Percentiles rank a stretch among this genome's conserved stretches.
These are phyloP conservation scores for Bothrops alternatus DNA, from an alignment of 2,797 vertebrate species.

Conservation along the genomic window DNA sequence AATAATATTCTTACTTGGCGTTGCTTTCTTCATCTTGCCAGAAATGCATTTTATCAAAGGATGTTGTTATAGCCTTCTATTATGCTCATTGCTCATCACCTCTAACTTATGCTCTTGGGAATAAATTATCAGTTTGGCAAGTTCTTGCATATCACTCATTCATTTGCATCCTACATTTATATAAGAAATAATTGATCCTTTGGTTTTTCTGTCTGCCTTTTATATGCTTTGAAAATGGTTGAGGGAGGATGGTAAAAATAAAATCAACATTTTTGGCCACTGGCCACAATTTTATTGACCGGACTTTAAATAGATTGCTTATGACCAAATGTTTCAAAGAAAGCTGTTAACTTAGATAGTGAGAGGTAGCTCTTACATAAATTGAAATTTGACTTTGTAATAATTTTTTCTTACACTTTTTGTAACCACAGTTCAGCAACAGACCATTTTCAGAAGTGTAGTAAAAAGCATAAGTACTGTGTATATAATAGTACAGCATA, in stretches of 20 bases:
- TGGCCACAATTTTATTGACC: neutral
- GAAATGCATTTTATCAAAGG: neutral
- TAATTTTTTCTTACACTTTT: neutral
- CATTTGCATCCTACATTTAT: neutral
- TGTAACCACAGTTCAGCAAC: neutral
- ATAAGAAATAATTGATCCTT: neutral
- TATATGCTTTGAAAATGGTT: neutral
- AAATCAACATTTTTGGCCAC: neutral
- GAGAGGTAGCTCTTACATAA: neutral
- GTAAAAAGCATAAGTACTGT: neutral
- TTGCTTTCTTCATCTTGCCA: neutral
- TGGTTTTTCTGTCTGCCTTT: neutral
- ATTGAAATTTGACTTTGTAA: neutral
- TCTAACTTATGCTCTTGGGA: neutral
- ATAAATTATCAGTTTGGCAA: neutral
- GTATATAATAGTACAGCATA: neutral
- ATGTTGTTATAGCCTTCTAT: neutral
- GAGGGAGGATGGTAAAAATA: neutral
- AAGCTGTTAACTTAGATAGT: neutral
- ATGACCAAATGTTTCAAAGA: constrained; percentile 38
- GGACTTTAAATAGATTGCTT: neutral
- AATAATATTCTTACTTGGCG: neutral
- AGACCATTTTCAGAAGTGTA: neutral
- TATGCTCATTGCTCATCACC: neutral
- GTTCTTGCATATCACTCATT: neutral